Conservation (phyloP, 2,113 vertebrate genomes). For the Crotophaga sulcirostris region DNA sequence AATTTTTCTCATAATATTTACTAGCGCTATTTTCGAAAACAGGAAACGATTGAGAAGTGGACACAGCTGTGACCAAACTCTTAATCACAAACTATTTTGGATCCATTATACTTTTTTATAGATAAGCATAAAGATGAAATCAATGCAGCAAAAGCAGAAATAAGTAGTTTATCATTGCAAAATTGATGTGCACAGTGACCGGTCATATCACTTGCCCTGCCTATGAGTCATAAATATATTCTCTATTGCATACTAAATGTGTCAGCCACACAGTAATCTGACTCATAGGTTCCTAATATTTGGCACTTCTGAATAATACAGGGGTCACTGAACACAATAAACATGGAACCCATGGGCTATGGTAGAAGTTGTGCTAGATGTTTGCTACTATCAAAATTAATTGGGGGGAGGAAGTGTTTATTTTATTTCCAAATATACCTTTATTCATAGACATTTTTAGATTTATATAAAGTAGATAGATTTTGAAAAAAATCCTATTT, state of each 20-base stretch:
- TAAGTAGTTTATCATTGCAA: neutral
- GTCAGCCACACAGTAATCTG: neutral
- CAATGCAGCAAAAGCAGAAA: neutral
- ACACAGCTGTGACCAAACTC: neutral
- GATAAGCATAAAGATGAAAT: neutral
- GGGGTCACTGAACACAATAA: neutral
- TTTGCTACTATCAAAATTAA: neutral
- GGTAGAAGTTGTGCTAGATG: neutral
- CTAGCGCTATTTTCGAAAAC: neutral
- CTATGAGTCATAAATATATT: neutral
- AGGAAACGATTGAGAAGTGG: neutral
- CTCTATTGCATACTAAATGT: neutral
- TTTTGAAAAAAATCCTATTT: neutral
- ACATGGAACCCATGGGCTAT: neutral
- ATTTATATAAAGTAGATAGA: neutral
- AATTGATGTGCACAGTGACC: neutral
- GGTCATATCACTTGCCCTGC: neutral
- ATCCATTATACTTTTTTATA: neutral
- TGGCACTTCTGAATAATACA: neutral
- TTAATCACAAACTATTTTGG: neutral
- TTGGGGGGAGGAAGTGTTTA: rapidly evolving
- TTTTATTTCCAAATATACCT: neutral
- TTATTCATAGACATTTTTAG: neutral
- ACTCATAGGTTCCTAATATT: neutral
- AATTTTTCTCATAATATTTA: neutral